phyloP scores from a whole-genome alignment of 2,113 vertebrate genomes.

The Mobula hypostoma region DNA sequence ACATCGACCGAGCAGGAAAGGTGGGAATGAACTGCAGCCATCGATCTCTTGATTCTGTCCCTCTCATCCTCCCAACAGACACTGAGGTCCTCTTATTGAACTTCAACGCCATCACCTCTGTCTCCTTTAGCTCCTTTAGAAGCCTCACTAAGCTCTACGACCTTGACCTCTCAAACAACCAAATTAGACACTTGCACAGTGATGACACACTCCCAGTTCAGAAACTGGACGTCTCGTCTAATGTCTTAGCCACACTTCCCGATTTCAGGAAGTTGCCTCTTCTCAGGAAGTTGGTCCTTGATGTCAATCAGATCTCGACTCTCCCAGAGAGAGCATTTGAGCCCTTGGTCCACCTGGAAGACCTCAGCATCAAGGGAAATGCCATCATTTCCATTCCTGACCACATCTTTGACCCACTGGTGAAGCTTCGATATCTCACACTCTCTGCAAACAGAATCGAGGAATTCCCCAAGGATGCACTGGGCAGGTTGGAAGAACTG shows the following conservation, averaged over 20 bases:
- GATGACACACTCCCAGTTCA: neutral
- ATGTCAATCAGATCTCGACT: neutral
- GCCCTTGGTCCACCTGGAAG: neutral
- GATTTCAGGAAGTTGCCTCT: neutral
- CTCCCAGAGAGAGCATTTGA: neutral
- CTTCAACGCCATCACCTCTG: neutral
- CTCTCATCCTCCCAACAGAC: neutral
- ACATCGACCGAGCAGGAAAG: neutral
- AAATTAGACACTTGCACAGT: neutral
- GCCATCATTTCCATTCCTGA: neutral
- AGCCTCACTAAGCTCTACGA: neutral
- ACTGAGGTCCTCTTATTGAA: constrained; percentile 19
- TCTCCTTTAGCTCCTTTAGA: neutral
- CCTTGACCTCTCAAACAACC: constrained; percentile 12
- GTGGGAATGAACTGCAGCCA: neutral
- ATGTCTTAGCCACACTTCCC: constrained; percentile 42
- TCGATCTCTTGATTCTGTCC: neutral
- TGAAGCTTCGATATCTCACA: neutral
- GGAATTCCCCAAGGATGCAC: neutral
- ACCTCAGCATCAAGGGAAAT: neutral
- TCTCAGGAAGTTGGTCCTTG: neutral
- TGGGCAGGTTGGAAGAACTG: neutral
- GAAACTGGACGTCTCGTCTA: neutral
- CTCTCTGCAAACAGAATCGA: neutral
- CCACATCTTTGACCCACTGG: neutral